Base-by-base conservation (phyloP, 1,140 invertebrate genomes). In the Leptopilina boulardi region DNA sequence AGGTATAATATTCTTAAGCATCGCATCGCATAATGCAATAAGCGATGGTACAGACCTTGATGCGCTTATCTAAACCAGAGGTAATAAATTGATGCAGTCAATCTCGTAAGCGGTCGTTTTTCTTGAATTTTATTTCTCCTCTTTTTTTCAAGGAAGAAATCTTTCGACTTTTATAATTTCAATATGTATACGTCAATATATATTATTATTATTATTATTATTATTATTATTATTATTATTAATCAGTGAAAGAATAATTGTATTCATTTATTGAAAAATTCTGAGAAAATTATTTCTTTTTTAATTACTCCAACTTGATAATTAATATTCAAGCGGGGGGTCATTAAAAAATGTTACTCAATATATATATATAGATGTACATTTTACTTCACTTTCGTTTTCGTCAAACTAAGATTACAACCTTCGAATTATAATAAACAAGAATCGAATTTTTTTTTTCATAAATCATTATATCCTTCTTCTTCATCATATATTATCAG, bases 21-120 rank as follows among this genome's bases (percentile, higher is more conserved):
- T 30, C 59, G 59, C 59, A 9, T 38, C n/a, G n/a, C n/a, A 66
- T 66, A 66, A 66, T 66, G 59, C 59, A 66, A 66, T 66, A 66
- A 66, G 59, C 26, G 59, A 66, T 66, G 59, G 59, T 30, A 66
- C 59, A 66, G 59, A 66, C 59, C 59, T 66, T 66, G 59, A 66
- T 66, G 59, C 59, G 59, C 59, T 66, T 66, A 66, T 66, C 59
- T 66, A 30, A 26, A 66, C 59, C 59, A 66, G n/a, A 26, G 59
- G 59, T 30, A 66, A 66, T 66, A 66, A 66, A 66, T 66, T 66
- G 23, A 66, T 66, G 59, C 59, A n/a, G 47, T 66, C 23, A 30
- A 15, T 66, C 59, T 66, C 59, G 59, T 66, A 66, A 66, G 59
- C 13, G 59, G 59, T n/a, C 59, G 23, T 66, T 66, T 66, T 66